Evolutionary conservation across 1,140 invertebrate species (phyloP).

Genomic region (Plectrocnemia conspersa): DNA sequence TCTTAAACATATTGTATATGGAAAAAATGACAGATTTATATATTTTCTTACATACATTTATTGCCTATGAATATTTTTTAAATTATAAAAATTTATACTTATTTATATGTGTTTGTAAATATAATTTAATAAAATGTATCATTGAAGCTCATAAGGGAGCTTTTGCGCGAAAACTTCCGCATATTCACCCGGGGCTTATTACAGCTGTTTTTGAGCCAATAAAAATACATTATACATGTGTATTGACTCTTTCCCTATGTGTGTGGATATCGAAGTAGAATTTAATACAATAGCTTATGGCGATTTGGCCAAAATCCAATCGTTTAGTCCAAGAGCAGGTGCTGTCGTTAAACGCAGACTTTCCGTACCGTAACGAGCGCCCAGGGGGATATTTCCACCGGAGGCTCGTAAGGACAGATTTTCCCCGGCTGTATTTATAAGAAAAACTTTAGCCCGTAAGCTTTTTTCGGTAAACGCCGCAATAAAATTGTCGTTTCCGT

Average conservation of each 20-base stretch:
- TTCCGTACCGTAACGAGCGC: constrained; percentile 8
- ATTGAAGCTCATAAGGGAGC: no score
- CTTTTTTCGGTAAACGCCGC: not conserved
- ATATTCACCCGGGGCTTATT: no score
- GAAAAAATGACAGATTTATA: no score
- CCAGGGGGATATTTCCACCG: constrained; percentile 6
- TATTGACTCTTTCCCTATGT: not conserved
- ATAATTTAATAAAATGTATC: no score
- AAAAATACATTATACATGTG: not conserved
- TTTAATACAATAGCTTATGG: constrained; percentile 2
- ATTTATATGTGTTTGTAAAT: no score
- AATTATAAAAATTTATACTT: no score
- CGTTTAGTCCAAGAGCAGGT: constrained; percentile 10
- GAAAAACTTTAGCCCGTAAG: constrained; percentile 7
- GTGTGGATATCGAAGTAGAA: not conserved
- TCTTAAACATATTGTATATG: no score
- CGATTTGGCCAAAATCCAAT: constrained; percentile 11
- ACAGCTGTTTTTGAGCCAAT: no score
- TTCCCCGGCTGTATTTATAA: constrained; percentile 7
- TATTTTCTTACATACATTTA: no score
- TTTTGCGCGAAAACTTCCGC: no score
- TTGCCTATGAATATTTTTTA: no score
- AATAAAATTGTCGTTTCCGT: constrained; percentile 8
- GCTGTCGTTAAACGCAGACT: constrained; percentile 8
- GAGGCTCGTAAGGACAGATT: constrained; percentile 4